Percentiles rank a stretch among this genome's conserved stretches.
These are phyloP conservation scores for Sminthurinus signatus DNA, from an alignment of 1,140 invertebrate genomes.

Conservation along the genomic window DNA sequence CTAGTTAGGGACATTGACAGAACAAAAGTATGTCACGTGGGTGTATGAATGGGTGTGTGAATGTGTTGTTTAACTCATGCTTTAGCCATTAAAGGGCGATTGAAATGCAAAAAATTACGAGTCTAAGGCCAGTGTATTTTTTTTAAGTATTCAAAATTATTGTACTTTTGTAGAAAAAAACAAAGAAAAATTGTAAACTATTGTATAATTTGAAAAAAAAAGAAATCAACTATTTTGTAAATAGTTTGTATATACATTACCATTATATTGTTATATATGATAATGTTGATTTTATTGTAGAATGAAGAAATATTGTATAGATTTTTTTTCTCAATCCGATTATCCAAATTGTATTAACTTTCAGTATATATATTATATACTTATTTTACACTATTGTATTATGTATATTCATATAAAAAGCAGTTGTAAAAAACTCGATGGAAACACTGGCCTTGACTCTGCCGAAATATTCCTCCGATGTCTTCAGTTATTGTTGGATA, in stretches of 20 bases:
- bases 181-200: neutral
- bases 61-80: slow-evolving; percentile 15
- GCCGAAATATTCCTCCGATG: slow-evolving; percentile 26
- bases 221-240: too few relatives aligned
- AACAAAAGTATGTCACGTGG: slow-evolving; percentile 25
- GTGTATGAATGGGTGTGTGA: slow-evolving; percentile 34
- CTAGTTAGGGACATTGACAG: slow-evolving; percentile 31
- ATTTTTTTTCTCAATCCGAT: neutral
- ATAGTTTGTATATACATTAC: too few relatives aligned
- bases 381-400: too few relatives aligned
- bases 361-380: too few relatives aligned
- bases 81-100: slow-evolving; percentile 41
- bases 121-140: slow-evolving; percentile 40
- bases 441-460: slow-evolving; percentile 40
- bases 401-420: neutral
- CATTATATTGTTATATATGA: too few relatives aligned
- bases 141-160: neutral
- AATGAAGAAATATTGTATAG: slow-evolving; percentile 3
- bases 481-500: too few relatives aligned
- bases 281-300: neutral
- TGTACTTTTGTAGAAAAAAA: neutral
- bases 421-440: slow-evolving; percentile 28
- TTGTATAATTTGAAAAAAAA: neutral
- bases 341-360: too few relatives aligned
- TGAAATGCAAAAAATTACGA: slow-evolving; percentile 39